Evolutionary conservation across 1,140 invertebrate genomes (phyloP), one percentile per base, ranked within the genome.

Genomic region (Lamellibrachia luymesi): DNA sequence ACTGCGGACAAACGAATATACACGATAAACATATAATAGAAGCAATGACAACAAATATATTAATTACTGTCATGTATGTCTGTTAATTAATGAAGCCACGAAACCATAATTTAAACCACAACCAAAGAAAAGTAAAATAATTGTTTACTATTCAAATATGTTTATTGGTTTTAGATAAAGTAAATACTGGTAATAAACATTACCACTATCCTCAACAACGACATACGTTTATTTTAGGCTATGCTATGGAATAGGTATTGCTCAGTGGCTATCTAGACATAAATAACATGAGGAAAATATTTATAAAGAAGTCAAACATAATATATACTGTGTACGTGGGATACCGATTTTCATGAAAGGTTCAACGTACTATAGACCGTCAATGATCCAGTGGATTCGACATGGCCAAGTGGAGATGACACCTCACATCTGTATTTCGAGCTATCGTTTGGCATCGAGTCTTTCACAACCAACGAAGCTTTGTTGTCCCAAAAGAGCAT

Each of bases 401-500:
- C 95, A 93, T 95, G 94, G 8, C 96, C 96, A 50, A 96, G 93
- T 8, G 94, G 93, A 92, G 96, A 96, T 38, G 94, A 91, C 10
- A 95, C 95, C 94, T 95, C 95, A 93, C 95, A 95, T 92, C 94
- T 93, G 94, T 96, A 96, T 0, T 94, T 94, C 89, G 95, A 96
- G 91, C 95, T 94, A 94, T 96, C 96, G n/a, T 94, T 94, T 89
- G 95, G 95, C 93, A 95, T 94, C n/a, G 95, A 96, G 64, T 96
- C 95, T 91, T 96, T 95, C 50, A 96, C 95, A 27, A 95, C 94
- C 56, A 96, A 94, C 27, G 95, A 94, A 6, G 96, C 96, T 90
- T 95, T 94, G 64, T 96, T 95, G 92, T 96, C 95, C 93, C 96
- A 95, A 80, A 95, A 95, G 93, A 95, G 95, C 95, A 96, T 96